Evolutionary conservation across 2,113 vertebrate species (phyloP).

Genomic region (Pavo muticus): DNA sequence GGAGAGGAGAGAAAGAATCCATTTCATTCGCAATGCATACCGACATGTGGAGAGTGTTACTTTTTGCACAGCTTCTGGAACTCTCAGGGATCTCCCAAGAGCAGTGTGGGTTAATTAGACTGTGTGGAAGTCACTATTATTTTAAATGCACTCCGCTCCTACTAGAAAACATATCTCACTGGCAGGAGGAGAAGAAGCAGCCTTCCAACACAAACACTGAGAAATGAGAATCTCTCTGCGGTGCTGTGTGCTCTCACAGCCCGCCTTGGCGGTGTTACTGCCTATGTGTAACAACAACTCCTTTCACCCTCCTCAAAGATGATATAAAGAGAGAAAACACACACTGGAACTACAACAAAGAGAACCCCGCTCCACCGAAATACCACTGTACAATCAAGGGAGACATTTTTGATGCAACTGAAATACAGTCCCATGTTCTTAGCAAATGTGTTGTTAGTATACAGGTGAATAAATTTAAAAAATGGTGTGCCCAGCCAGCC

Average conservation of each 20-base stretch:
- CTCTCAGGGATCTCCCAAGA: neutral
- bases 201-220: neutral
- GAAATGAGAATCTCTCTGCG: neutral
- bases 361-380: neutral
- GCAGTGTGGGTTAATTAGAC: neutral
- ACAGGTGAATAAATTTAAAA: neutral
- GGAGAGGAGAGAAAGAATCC: neutral
- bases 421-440: neutral
- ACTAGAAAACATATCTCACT: neutral
- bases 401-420: neutral
- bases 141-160: neutral
- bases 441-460: slow-evolving; percentile 43
- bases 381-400: neutral
- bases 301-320: neutral
- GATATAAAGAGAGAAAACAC: neutral
- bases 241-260: neutral
- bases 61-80: neutral
- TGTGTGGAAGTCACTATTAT: neutral
- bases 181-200: neutral
- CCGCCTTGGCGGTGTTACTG: neutral
- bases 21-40: neutral
- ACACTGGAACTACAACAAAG: neutral
- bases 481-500: neutral
- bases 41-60: neutral
- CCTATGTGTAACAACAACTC: neutral